Percentiles rank a stretch among this genome's conserved stretches.
phyloP scores from a whole-genome alignment of 2,888 invertebrate genomes.

The Patella caerulea region DNA sequence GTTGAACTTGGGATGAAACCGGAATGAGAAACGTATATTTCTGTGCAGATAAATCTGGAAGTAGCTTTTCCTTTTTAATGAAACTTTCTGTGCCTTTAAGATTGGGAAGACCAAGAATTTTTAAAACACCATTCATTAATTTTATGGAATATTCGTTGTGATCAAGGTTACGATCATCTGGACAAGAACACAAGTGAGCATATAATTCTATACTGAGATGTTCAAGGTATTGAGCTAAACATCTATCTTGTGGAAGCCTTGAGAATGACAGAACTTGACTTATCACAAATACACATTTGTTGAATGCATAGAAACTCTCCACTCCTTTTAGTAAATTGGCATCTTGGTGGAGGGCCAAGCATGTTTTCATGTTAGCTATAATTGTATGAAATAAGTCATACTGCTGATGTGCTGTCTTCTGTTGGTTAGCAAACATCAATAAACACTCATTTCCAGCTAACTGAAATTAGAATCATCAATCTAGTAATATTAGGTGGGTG shows the following conservation, averaged over 20 bases:
- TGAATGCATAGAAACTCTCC: conserved; percentile 33
- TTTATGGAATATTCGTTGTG: background rate
- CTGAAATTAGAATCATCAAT: conserved; percentile 22
- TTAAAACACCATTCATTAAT: background rate
- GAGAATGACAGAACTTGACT: conserved; percentile 32
- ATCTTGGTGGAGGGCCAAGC: conserved; percentile 25
- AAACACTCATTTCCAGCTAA: conserved; percentile 32
- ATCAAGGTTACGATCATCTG: background rate
- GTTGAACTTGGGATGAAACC: too few relatives aligned
- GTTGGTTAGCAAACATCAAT: conserved; percentile 31
- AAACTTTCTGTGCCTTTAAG: background rate
- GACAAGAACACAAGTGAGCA: conserved; percentile 16
- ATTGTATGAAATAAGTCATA: conserved; percentile 26
- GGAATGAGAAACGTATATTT: too few relatives aligned
- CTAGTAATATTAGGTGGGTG: background rate
- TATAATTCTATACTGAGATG: conserved; percentile 33
- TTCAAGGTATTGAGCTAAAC: conserved; percentile 28
- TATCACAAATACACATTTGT: conserved; percentile 30
- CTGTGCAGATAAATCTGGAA: too few relatives aligned
- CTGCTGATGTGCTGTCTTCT: conserved; percentile 11
- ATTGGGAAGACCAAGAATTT: conserved; percentile 5
- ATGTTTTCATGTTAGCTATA: conserved; percentile 25
- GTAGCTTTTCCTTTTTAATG: background rate
- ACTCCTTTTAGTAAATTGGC: conserved; percentile 28
- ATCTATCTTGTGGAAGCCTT: conserved; percentile 21